Evolutionary conservation across 2,888 invertebrate genomes (phyloP).

Genomic region (Rotaria magnacalcarata): DNA sequence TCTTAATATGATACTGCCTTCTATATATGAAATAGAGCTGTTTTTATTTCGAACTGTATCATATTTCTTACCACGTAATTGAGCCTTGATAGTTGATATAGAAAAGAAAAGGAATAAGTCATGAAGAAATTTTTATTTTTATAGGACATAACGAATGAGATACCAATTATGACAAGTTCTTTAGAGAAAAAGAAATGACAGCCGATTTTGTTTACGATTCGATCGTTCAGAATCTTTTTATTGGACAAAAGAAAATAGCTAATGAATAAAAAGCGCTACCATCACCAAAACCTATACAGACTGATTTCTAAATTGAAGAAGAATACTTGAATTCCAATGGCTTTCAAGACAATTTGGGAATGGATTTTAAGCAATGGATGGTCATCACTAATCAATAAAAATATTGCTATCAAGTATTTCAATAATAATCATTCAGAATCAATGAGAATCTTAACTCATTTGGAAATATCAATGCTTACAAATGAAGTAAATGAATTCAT

Average conservation of each 20-base stretch:
- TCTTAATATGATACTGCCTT: too few relatives aligned
- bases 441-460: neutral
- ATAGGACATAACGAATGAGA: neutral
- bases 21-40: too few relatives aligned
- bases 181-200: neutral
- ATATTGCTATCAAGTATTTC: conserved; percentile 7
- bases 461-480: neutral
- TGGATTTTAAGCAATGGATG: neutral
- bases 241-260: neutral
- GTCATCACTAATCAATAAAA: neutral
- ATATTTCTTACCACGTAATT: conserved; percentile 4
- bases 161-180: conserved; percentile 18
- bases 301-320: neutral
- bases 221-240: neutral
- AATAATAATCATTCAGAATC: neutral
- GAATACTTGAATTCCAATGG: neutral
- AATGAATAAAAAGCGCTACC: neutral
- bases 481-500: neutral
- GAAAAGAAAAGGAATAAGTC: neutral
- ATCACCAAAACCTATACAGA: neutral
- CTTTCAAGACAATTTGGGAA: neutral
- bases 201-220: neutral
- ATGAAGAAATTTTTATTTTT: neutral
- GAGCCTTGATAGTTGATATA: neutral
- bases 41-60: neutral